Conservation (phyloP, 2,797 vertebrate genomes). For the Eulemur mongoz region DNA sequence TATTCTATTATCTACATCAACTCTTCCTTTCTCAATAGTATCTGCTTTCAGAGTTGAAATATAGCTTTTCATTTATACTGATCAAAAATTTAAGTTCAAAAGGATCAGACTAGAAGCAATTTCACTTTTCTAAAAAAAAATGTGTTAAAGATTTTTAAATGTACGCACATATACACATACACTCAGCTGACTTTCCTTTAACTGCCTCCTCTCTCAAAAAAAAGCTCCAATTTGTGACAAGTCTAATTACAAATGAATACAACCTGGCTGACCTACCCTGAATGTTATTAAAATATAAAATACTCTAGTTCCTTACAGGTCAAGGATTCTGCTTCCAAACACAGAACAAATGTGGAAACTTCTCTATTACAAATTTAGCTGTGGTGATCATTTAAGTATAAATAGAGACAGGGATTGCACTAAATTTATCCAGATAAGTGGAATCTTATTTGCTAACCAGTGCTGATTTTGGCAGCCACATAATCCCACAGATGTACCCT, state of each 20-base stretch:
- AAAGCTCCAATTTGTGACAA: neutral
- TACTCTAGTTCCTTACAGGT: neutral
- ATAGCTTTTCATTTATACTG: neutral
- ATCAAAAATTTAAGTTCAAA: slow-evolving; percentile 44
- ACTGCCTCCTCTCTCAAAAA: neutral
- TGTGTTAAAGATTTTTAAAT: neutral
- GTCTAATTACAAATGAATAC: slow-evolving; percentile 11
- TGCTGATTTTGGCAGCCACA: neutral
- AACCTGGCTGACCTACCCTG: neutral
- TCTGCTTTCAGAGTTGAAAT: slow-evolving; percentile 14
- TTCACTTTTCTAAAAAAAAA: neutral
- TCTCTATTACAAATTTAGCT: slow-evolving; percentile 34
- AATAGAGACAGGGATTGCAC: neutral
- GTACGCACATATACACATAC: neutral
- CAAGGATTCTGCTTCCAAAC: slow-evolving; percentile 46
- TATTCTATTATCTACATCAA: slow-evolving; percentile 8
- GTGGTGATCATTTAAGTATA: slow-evolving; percentile 44
- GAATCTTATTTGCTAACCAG: slow-evolving; percentile 46
- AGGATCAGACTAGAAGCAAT: neutral
- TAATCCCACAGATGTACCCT: neutral
- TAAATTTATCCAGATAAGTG: slow-evolving; percentile 30
- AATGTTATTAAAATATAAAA: slow-evolving; percentile 2
- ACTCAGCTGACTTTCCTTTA: neutral
- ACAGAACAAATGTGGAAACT: neutral
- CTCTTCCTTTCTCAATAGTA: neutral